Evolutionary conservation across 2,888 invertebrate genomes (phyloP), one percentile per base, ranked within the genome.

Genomic region (Ennomos erosarius): DNA sequence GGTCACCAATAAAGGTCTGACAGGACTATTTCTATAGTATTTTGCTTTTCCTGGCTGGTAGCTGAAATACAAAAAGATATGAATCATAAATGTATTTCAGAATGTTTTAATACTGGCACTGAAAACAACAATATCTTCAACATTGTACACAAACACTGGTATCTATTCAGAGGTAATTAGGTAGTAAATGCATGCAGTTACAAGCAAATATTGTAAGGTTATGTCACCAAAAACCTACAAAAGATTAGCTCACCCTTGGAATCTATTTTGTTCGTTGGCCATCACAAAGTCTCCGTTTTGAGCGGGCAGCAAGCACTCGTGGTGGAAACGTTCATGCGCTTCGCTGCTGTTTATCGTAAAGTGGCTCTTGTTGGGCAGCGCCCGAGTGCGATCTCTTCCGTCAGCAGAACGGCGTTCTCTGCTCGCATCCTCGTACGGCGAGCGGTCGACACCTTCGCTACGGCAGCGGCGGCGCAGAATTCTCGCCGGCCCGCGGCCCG

Each of bases 391-490:
- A 54, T 85, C 81, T 68, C 75, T 71, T 59, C 76, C 74, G 68
- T 87, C 89, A 57, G 82, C 82, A 50, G 81, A 88, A 60, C 84
- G 82, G 61, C 76, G 78, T 66, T 88, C 88, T 55, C 86, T 81
- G 69, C 75, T 84, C 66, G 74, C 88, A 88, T 91, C 88, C 82
- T 92, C 92, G 74, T 87, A 92, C 48, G 92, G 90, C 67, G 92
- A 91, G 50, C 90, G 84, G 67, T 93, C 92, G 44, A 92, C 78
- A 49, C 92, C 91, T 72, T 93, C 92, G 73, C 92, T 93, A 71
- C 90, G 90, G 74, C 92, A 93, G 68, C 92, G 88, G 54, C 92
- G 88, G 68, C 92, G 87, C 70, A 90, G 70, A 63, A 91, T 87
- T 43, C 88, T 85, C 59, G 90, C 91, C 69, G 90, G 85, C 63